phyloP scores from a whole-genome alignment of 2,113 vertebrate species.

The Hippocampus abdominalis region DNA sequence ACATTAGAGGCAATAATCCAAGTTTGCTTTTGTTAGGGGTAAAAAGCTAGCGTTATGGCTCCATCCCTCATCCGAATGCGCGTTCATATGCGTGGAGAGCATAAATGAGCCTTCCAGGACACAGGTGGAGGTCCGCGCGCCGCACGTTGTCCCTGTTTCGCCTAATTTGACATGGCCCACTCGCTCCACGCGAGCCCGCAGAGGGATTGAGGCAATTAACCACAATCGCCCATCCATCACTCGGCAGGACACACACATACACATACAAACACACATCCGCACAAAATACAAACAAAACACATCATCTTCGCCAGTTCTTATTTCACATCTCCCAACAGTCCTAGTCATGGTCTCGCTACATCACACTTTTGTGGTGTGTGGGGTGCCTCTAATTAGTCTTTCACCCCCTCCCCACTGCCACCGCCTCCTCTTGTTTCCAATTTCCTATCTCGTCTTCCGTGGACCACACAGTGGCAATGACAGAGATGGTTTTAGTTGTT shows the following conservation, averaged over 20 bases:
- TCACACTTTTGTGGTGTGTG: conserved; percentile 24
- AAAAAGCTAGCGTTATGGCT: background rate
- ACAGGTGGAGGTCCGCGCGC: conserved; percentile 1
- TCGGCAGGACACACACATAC: conserved; percentile 40
- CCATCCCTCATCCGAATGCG: background rate
- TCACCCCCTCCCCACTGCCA: too few relatives aligned
- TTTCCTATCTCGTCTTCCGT: too few relatives aligned
- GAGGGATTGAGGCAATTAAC: conserved; percentile 67
- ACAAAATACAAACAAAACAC: conserved; percentile 42
- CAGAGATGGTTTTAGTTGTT: too few relatives aligned
- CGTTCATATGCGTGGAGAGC: background rate
- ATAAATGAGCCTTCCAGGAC: background rate
- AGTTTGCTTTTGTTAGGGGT: too few relatives aligned
- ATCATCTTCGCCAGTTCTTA: conserved; percentile 29
- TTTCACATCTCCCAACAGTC: conserved; percentile 42
- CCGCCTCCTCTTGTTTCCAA: conserved; percentile 49
- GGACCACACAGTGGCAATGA: too few relatives aligned
- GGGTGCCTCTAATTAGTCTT: conserved; percentile 60
- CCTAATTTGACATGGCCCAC: conserved; percentile 41
- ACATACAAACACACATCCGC: conserved; percentile 8
- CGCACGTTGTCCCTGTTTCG: conserved; percentile 30
- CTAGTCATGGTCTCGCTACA: conserved; percentile 27
- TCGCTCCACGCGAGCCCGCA: conserved; percentile 47
- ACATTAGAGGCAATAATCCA: too few relatives aligned
- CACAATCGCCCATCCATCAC: conserved; percentile 45